Conservation (phyloP, 2,888 invertebrate genomes). For the Marronus borbonicus region DNA sequence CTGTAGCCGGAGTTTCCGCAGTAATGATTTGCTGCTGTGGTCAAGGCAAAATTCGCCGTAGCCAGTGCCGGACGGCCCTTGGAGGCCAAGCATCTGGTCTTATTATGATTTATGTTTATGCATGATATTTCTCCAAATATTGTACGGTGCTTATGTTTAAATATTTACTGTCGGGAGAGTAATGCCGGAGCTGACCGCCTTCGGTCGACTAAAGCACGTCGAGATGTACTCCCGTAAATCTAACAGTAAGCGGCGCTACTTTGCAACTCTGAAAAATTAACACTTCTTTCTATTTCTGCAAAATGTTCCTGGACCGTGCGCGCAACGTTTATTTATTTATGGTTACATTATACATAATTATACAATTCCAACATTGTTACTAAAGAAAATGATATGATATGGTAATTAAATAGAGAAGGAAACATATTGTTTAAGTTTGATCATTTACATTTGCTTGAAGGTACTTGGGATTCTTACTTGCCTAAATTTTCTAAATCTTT, state of each 20-base stretch:
- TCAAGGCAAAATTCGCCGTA: slow-evolving; percentile 46
- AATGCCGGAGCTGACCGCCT: slow-evolving; percentile 50
- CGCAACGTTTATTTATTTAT: background rate
- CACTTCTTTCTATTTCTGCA: slow-evolving; percentile 1
- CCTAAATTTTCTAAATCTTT: no score
- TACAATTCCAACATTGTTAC: no score
- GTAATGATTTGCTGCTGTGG: slow-evolving; percentile 48
- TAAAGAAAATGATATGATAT: no score
- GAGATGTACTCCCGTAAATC: slow-evolving; percentile 33
- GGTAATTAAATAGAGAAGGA: no score
- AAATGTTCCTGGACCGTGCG: background rate
- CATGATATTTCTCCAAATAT: slow-evolving; percentile 54
- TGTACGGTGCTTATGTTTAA: slow-evolving; percentile 50
- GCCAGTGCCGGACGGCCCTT: slow-evolving; percentile 42
- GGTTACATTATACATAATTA: no score
- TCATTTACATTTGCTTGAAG: no score
- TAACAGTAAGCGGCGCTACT: slow-evolving; percentile 24
- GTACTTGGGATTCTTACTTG: no score
- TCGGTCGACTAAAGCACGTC: slow-evolving; percentile 27
- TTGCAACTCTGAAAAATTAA: slow-evolving; percentile 38
- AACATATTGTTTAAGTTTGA: no score
- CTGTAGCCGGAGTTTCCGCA: slow-evolving; percentile 35
- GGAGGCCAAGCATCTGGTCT: slow-evolving; percentile 50
- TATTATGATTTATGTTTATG: slow-evolving; percentile 55
- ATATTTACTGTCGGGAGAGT: slow-evolving; percentile 52